These are phyloP conservation scores for Drosophila siamana DNA, from an alignment of 2,888 invertebrate species.

Conservation along the genomic window DNA sequence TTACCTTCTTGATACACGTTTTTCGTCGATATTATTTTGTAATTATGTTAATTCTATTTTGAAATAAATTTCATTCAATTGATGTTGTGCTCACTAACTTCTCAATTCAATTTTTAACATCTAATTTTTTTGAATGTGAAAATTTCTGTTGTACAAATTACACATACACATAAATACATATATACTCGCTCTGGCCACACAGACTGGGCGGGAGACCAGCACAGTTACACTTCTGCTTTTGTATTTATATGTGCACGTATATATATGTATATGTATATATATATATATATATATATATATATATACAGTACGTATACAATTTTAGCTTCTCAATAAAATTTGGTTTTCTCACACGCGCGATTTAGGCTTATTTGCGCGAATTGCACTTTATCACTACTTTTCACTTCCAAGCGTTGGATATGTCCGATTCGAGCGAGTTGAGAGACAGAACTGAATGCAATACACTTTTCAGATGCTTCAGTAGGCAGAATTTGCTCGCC, in stretches of 20 bases:
- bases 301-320: constrained; percentile 51
- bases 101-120: constrained; percentile 56
- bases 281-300: neutral
- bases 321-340: constrained; percentile 72
- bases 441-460: constrained; percentile 61
- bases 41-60: constrained; percentile 20
- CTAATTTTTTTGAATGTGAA: constrained; percentile 49
- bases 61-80: constrained; percentile 55
- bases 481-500: constrained; percentile 38
- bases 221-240: constrained; percentile 61
- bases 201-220: constrained; percentile 44
- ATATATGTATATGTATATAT: constrained; percentile 12
- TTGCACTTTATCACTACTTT: constrained; percentile 68
- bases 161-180: constrained; percentile 37
- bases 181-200: constrained; percentile 44
- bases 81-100: constrained; percentile 32
- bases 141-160: constrained; percentile 51
- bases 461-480: constrained; percentile 36
- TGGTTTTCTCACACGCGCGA: constrained; percentile 72
- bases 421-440: constrained; percentile 59
- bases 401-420: constrained; percentile 44
- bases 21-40: constrained; percentile 2
- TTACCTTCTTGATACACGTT: constrained; percentile 48
- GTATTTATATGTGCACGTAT: constrained; percentile 34
- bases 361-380: constrained; percentile 60